These are phyloP conservation scores for Dolichotis patagonum DNA, from an alignment of 2,113 vertebrate genomes.

Conservation along the genomic window DNA sequence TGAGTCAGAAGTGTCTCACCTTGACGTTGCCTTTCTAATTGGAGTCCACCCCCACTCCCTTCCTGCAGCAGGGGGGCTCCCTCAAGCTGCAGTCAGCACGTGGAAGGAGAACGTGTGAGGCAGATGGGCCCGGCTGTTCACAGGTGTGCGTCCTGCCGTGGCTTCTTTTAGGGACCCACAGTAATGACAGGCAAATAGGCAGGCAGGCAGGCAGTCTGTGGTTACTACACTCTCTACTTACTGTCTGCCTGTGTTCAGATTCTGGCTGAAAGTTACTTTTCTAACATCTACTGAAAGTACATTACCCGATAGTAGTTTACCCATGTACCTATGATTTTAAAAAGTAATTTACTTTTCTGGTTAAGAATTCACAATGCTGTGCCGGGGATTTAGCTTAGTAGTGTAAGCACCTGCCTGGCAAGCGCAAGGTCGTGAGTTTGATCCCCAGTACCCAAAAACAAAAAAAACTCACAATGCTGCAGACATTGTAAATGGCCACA, in stretches of 20 bases:
- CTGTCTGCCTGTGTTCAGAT: not conserved
- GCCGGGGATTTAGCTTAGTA: too few species aligned
- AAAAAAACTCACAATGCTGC: not conserved
- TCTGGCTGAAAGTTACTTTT: not conserved
- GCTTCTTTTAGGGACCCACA: not conserved
- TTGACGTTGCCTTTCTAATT: conserved; percentile 39
- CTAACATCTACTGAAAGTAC: not conserved
- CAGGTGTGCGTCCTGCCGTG: not conserved
- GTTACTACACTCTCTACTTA: not conserved
- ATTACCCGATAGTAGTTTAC: not conserved
- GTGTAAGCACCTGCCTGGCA: too few species aligned
- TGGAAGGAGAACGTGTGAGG: not conserved
- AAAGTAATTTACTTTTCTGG: not conserved
- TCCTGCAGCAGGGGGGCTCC: not conserved
- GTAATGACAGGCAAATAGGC: not conserved
- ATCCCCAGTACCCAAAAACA: too few species aligned
- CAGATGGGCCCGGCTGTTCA: not conserved
- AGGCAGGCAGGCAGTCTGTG: too few species aligned
- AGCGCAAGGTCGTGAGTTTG: too few species aligned
- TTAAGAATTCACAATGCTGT: not conserved
- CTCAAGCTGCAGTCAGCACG: not conserved
- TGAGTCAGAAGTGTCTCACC: conserved; percentile 9
- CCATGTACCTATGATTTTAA: not conserved
- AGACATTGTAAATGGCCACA: not conserved
- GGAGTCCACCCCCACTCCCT: not conserved